Evolutionary conservation across 2,113 vertebrate genomes (phyloP), one percentile per base, ranked within the genome.

Genomic region (Girardinichthys multiradiatus): DNA sequence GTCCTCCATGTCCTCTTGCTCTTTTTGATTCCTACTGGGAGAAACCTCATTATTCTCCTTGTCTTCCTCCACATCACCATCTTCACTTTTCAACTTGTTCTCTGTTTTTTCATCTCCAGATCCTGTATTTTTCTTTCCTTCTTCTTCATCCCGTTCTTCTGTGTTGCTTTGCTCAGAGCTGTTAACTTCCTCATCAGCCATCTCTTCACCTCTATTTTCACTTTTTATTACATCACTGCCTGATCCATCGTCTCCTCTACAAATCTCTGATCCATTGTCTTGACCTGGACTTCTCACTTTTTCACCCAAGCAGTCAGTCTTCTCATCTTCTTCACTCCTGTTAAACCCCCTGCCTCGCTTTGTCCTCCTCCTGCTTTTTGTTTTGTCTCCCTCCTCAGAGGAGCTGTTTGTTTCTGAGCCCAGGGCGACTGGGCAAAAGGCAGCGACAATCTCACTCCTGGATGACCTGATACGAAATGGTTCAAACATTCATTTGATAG

Each of bases 341-440:
- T 4, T 1, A 14, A 72, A 59, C 1, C 64, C 71, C 7, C 2
- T 42, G n/a, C 68, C 74, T 35, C 60, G 86, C 51, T 48, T 78
- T 26, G 27, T 48, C 39, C 4, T 85, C 12, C 31, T 64, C 2
- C n/a, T 65, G 1, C 37, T 19, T n/a, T n/a, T n/a, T 30, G 66
- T 72, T 4, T 15, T 67, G 70, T 37, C 69, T 37, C 15, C 15
- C 74, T 66, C 77, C 57, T 62, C 72, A 13, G 72, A 72, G 15
- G 83, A 74, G 29, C 21, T 4, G 0, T 82, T 66, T 10, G 70
- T 87, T 37, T 76, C 76, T 64, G 79, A 86, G 35, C 42, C 81
- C 54, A 63, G 57, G 2, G 19, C 51, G 13, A 2, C 51, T 29
- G 28, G 10, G 1, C 28, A 33, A 42, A 79, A 51, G 35, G 64